Conservation (phyloP, 2,888 invertebrate species). For the Miltochrista miniata region DNA sequence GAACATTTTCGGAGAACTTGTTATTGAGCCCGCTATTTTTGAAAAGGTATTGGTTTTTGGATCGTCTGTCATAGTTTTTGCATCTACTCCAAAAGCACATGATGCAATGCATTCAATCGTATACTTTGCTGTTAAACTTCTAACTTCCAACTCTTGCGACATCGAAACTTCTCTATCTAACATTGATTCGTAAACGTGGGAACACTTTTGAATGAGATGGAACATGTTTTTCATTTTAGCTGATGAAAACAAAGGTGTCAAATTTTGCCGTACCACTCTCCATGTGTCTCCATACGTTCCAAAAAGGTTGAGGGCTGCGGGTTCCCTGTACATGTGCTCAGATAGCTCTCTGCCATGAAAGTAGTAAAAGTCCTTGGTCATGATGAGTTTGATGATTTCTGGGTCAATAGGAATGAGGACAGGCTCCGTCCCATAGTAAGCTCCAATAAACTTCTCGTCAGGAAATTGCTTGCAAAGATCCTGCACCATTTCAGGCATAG, state of each 20-base stretch:
- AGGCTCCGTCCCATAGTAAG: conserved; percentile 48
- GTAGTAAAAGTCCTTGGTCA: conserved; percentile 50
- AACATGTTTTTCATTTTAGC: conserved; percentile 40
- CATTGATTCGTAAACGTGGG: conserved; percentile 17
- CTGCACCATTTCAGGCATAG: conserved; percentile 19
- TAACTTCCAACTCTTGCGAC: conserved; percentile 16
- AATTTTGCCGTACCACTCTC: conserved; percentile 34
- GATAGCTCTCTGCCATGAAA: conserved; percentile 45
- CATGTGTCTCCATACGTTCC: conserved; percentile 27
- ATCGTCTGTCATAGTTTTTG: conserved; percentile 38
- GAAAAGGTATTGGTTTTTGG: conserved; percentile 40
- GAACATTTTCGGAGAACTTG: conserved; percentile 24
- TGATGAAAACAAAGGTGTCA: conserved; percentile 37
- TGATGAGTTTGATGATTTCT: conserved; percentile 45
- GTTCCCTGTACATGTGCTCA: conserved; percentile 32
- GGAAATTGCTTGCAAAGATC: conserved; percentile 45
- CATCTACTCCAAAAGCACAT: conserved; percentile 47
- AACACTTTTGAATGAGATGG: conserved; percentile 31
- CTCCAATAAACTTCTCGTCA: conserved; percentile 48
- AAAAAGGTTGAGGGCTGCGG: conserved; percentile 22
- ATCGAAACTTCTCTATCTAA: conserved; percentile 17
- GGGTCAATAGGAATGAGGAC: conserved; percentile 48
- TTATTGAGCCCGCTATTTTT: conserved; percentile 36
- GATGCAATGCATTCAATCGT: conserved; percentile 30
- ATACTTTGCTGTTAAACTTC: conserved; percentile 15